Conservation (phyloP, 2,113 vertebrate species). For the Phrynosoma platyrhinos region DNA sequence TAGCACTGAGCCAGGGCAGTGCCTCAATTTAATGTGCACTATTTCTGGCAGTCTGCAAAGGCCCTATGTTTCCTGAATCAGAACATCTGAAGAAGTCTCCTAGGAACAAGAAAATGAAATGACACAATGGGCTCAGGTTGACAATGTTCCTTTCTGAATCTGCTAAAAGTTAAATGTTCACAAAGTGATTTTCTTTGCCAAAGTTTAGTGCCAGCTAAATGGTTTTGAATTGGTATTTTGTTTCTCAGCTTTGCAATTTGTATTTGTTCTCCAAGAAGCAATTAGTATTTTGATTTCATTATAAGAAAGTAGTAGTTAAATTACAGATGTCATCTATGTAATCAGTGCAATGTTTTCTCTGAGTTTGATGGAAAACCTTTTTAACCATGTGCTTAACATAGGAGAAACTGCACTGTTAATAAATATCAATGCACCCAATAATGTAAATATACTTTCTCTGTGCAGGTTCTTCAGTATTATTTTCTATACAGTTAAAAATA, state of each 20-base stretch:
- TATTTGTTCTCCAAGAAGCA: neutral
- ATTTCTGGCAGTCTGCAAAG: too few relatives aligned
- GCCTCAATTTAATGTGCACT: too few relatives aligned
- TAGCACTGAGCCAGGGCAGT: too few relatives aligned
- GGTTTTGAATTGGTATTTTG: neutral
- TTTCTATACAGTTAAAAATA: neutral
- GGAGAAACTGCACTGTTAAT: neutral
- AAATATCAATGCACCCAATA: constrained; percentile 6
- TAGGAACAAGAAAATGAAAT: neutral
- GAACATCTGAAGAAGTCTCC: neutral
- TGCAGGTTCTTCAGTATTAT: neutral
- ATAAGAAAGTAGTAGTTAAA: constrained; percentile 2
- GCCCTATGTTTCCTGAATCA: neutral
- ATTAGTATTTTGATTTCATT: neutral
- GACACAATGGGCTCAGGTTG: neutral
- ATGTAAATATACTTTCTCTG: neutral
- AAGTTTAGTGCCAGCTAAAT: neutral
- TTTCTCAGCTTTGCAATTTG: neutral
- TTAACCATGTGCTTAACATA: neutral
- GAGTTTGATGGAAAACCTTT: neutral
- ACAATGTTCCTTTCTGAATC: neutral
- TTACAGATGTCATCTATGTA: neutral
- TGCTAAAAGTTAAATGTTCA: neutral
- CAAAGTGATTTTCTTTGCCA: neutral
- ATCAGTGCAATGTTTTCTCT: neutral